These are phyloP conservation scores for Glomeris maerens DNA, from an alignment of 1,140 invertebrate species.

Conservation along the genomic window DNA sequence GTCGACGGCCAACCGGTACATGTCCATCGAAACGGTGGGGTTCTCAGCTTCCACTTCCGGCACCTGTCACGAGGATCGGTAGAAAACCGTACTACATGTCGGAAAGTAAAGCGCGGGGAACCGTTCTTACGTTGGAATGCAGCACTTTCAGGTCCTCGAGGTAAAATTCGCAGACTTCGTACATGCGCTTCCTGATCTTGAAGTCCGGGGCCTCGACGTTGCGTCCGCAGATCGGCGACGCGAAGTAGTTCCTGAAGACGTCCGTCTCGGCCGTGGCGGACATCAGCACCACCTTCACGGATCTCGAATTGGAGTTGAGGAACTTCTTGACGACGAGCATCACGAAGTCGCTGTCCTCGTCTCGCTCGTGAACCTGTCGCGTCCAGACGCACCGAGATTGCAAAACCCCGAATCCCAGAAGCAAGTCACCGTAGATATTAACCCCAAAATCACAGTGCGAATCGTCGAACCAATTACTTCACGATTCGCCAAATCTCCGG, in stretches of 20 bases:
- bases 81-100: no score
- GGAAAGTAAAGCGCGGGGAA: no score
- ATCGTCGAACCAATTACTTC: no score
- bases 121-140: no score
- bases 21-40: constrained; percentile 6
- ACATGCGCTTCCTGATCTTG: constrained; percentile 32
- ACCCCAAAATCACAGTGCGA: no score
- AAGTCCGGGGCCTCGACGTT: constrained; percentile 40
- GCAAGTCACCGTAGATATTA: no score
- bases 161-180: constrained; percentile 48
- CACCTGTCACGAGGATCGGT: no score
- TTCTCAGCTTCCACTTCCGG: constrained; percentile 9
- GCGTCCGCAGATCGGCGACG: constrained; percentile 33
- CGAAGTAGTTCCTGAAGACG: constrained; percentile 41
- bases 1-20: constrained; percentile 6
- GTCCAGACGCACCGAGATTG: no score
- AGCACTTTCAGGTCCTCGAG: constrained; percentile 43
- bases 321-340: constrained; percentile 65
- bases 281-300: constrained; percentile 49
- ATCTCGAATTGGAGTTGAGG: constrained; percentile 48
- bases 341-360: constrained; percentile 85
- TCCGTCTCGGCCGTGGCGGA: constrained; percentile 40
- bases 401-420: no score
- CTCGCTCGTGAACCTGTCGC: constrained; percentile 84
- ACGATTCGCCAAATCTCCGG: no score